Evolutionary conservation across 2,888 invertebrate genomes (phyloP), one percentile per base, ranked within the genome.

Genomic region (Acrobasis suavella): DNA sequence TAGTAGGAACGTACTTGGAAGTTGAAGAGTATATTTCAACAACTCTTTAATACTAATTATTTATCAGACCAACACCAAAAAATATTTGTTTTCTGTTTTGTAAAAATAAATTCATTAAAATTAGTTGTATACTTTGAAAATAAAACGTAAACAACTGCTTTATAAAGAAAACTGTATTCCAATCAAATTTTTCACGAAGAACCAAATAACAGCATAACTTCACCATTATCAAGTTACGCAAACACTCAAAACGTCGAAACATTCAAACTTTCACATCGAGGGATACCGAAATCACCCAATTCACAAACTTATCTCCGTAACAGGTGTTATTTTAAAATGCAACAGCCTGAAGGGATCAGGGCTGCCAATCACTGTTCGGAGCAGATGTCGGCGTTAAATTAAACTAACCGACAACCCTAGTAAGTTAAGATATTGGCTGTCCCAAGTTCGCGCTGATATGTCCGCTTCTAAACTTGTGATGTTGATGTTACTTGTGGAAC

Each of bases 361-460:
- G 12, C 38, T 51, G 60, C 60, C 60, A 60, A 60, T 60, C 60
- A 60, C 8, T 54, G 46, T 42, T 46, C 9, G 22, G 22, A 54
- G 37, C 64, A 58, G 61, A 64, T 61, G 58, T 60, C 61, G 56
- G 60, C 55, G 52, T 61, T 61, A 42, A 56, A 61, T 61, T 58
- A 58, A 60, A 60, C 60, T 52, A 5, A 59, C 49, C 17, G 54
- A 50, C 62, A 16, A 7, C 54, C 55, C 49, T 50, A 51, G 51
- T 58, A 58, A 58, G 38, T 58, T 56, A 38, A 62, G 62, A 55
- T 60, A 59, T 52, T 38, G 62, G 55, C 59, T 59, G 59, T 56
- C 59, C 32, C 62, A 62, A 64, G 56, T 64, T 63, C 38, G 46
- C 50, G 60, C 60, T 62, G 65, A 63, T 58, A 63, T 52, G 63